Evolutionary conservation across 1,140 invertebrate genomes (phyloP).

Genomic region (Cydia pomonella): DNA sequence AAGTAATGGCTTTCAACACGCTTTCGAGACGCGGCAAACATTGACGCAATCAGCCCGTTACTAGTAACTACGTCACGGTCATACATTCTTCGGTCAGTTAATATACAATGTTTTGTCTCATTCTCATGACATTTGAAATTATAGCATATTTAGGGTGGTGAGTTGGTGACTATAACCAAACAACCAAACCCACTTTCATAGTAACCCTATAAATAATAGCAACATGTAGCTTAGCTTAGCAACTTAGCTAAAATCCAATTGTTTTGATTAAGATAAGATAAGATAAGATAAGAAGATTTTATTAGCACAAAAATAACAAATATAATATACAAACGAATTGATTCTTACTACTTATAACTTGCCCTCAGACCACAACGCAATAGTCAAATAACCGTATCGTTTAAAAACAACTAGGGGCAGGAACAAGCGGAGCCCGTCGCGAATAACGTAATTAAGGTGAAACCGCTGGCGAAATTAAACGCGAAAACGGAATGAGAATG

Average conservation of each 20-base stretch:
- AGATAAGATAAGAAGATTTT: no score
- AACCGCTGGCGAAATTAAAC: conserved; percentile 80
- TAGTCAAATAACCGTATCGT: conserved; percentile 46
- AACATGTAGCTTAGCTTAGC: no score
- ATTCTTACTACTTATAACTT: background rate
- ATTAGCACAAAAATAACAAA: no score
- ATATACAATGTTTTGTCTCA: background rate
- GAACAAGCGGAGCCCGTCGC: conserved; percentile 47
- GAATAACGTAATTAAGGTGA: conserved; percentile 80
- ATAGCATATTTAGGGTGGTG: no score
- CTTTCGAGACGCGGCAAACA: conserved; percentile 34
- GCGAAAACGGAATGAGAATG: conserved; percentile 81
- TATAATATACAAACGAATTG: no score
- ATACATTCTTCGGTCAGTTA: no score
- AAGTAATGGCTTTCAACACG: conserved; percentile 62
- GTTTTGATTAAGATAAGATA: no score
- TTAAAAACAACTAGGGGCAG: conserved; percentile 41
- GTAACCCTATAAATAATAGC: background rate
- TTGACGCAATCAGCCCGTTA: conserved; percentile 5
- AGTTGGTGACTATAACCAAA: no score
- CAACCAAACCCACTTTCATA: background rate
- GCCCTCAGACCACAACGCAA: conserved; percentile 35
- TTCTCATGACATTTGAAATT: no score
- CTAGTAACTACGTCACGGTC: background rate
- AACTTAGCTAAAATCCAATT: no score